Conservation (phyloP, 1,140 invertebrate genomes). For the Diprion similis region DNA sequence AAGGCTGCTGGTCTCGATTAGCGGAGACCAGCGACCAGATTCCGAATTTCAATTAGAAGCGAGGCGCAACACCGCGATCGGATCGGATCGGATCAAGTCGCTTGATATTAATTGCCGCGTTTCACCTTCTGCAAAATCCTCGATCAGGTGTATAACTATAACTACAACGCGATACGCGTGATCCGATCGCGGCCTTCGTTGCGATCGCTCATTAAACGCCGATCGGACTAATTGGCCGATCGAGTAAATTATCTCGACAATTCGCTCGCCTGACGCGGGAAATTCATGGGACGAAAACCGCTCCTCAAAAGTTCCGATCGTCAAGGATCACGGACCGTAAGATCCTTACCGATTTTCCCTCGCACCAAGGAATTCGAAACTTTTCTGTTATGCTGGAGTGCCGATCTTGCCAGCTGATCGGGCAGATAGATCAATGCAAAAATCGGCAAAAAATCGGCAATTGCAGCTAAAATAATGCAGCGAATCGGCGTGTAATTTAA, state of each 20-base stretch:
- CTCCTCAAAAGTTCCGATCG: no score
- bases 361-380: neutral
- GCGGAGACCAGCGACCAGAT: neutral
- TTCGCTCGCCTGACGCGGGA: no score
- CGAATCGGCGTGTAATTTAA: neutral
- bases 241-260: no score
- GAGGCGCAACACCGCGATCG: neutral
- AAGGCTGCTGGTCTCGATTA: neutral
- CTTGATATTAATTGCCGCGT: neutral
- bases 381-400: slow-evolving; percentile 10
- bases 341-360: no score
- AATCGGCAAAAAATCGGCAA: neutral
- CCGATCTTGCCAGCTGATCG: neutral
- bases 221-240: no score
- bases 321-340: no score
- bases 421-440: neutral
- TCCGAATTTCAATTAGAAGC: slow-evolving; percentile 4
- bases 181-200: no score
- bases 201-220: no score
- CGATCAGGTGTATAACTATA: no score
- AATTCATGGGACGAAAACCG: no score
- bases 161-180: no score
- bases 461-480: neutral
- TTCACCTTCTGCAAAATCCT: neutral
- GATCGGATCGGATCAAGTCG: neutral